A percentile compares a stretch with the other conserved stretches of the same genome.
Evolutionary conservation across 2,113 vertebrate species (phyloP).

Genomic region (Marcusenius ussheri): DNA sequence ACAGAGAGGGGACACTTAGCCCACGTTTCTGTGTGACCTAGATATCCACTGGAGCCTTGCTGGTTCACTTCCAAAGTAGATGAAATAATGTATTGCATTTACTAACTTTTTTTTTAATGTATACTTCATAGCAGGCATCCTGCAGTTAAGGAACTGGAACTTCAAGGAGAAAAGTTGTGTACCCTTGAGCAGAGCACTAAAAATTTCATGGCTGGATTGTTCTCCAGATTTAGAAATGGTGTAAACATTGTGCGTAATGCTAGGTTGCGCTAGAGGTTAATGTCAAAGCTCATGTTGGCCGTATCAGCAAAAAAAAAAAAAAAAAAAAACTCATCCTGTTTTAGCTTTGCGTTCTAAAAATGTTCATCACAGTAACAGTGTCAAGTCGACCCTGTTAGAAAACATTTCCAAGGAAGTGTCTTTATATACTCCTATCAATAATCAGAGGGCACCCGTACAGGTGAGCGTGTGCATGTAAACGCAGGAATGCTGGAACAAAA

Average conservation of each 20-base stretch:
- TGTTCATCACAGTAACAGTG: neutral
- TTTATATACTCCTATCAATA: neutral
- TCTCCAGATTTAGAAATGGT: neutral
- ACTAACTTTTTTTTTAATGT: neutral
- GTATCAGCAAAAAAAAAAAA: neutral
- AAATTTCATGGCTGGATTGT: neutral
- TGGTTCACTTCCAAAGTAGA: neutral
- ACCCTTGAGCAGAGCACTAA: neutral
- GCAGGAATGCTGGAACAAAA: neutral
- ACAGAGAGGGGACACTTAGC: neutral
- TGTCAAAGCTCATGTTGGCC: neutral
- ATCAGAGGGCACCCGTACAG: neutral
- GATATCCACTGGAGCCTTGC: slow-evolving; percentile 2
- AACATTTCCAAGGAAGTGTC: neutral
- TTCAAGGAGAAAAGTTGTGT: neutral
- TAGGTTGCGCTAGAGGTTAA: neutral
- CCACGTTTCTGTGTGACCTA: slow-evolving; percentile 11
- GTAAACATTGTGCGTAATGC: neutral
- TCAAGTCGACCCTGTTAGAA: neutral
- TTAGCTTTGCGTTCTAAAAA: neutral
- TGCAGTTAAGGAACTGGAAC: neutral
- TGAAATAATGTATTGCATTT: neutral
- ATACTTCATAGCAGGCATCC: neutral
- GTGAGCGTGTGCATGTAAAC: neutral
- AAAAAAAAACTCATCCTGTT: neutral